Conservation (phyloP, 2,797 vertebrate species). For the Sebastiscus tertius region DNA sequence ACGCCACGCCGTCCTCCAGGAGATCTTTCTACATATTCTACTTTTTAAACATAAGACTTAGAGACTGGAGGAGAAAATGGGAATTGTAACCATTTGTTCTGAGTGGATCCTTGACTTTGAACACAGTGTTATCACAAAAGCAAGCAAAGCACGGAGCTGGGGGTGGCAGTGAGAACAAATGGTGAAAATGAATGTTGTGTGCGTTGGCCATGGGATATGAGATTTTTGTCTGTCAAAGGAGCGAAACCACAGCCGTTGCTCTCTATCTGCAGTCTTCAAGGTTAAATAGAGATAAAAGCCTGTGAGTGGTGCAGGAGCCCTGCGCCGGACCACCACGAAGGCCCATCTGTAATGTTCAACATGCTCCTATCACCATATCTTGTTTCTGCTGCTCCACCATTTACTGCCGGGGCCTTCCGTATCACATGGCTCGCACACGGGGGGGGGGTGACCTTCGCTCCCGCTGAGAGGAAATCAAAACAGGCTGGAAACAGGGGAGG, state of each 20-base stretch:
- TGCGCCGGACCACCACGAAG: slow-evolving; percentile 19
- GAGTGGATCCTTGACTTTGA: slow-evolving; percentile 52
- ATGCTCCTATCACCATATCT: slow-evolving; percentile 61
- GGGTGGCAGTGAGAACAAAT: slow-evolving; percentile 26
- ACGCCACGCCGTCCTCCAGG: slow-evolving; percentile 3
- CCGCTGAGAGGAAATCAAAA: slow-evolving; percentile 53
- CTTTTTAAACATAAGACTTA: slow-evolving; percentile 50
- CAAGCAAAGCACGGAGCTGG: slow-evolving; percentile 12
- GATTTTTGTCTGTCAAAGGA: slow-evolving; percentile 51
- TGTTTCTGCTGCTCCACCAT: slow-evolving; percentile 48
- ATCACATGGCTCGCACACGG: slow-evolving; percentile 24
- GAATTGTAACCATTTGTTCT: slow-evolving; percentile 53
- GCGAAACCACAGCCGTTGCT: slow-evolving; percentile 31
- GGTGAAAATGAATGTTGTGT: slow-evolving; percentile 38
- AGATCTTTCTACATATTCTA: slow-evolving; percentile 46
- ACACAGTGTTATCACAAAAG: slow-evolving; percentile 40
- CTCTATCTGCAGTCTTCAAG: slow-evolving; percentile 61
- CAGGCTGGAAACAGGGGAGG: slow-evolving; percentile 15
- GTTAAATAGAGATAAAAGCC: slow-evolving; percentile 69
- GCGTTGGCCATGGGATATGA: slow-evolving; percentile 50
- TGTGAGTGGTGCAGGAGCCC: slow-evolving; percentile 36
- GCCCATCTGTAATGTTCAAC: slow-evolving; percentile 60
- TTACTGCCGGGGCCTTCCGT: slow-evolving; percentile 27
- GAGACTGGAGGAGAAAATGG: slow-evolving; percentile 31
- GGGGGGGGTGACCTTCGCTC: slow-evolving; percentile 52